phyloP scores from a whole-genome alignment of 92 coral and sea anemone genomes.

The Zoanthus solanderi region DNA sequence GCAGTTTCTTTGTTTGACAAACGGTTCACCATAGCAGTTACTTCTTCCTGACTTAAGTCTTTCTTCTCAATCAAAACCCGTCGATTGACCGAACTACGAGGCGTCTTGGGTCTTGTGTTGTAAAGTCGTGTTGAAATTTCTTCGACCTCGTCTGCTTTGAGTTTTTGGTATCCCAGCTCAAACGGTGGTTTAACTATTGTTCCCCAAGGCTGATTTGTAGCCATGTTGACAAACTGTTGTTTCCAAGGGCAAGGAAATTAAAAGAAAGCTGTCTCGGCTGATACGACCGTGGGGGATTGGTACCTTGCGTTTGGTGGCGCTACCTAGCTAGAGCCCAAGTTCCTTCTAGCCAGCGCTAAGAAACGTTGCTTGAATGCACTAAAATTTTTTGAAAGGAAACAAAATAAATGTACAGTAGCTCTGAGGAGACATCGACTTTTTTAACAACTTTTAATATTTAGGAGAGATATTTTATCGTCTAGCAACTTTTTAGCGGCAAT shows the following conservation, averaged over 20 bases:
- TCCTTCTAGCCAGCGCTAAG: not conserved
- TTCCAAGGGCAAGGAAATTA: too few relatives aligned
- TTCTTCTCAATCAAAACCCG: conserved; percentile 73
- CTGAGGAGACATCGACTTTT: too few relatives aligned
- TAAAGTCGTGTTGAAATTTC: conserved; percentile 77
- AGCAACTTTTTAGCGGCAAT: too few relatives aligned
- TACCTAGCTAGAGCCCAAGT: not conserved
- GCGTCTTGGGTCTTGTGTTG: conserved; percentile 56
- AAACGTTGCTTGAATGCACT: too few relatives aligned
- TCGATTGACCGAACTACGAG: conserved; percentile 38
- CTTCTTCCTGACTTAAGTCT: conserved; percentile 66
- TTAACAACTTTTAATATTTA: too few relatives aligned
- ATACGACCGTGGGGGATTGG: not conserved
- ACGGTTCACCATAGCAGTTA: conserved; percentile 81
- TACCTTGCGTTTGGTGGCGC: too few relatives aligned
- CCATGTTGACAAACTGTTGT: not conserved
- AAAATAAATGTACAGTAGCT: too few relatives aligned
- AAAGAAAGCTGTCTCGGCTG: not conserved
- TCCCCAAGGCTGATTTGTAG: conserved; percentile 86
- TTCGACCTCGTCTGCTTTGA: conserved; percentile 77
- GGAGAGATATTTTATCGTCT: too few relatives aligned
- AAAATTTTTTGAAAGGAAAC: too few relatives aligned
- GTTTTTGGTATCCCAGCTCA: conserved; percentile 92
- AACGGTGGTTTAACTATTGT: conserved; percentile 90
- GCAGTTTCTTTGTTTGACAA: conserved; percentile 83